These are phyloP conservation scores for Folsomia manolachei DNA, from an alignment of 2,888 invertebrate genomes.

Conservation along the genomic window DNA sequence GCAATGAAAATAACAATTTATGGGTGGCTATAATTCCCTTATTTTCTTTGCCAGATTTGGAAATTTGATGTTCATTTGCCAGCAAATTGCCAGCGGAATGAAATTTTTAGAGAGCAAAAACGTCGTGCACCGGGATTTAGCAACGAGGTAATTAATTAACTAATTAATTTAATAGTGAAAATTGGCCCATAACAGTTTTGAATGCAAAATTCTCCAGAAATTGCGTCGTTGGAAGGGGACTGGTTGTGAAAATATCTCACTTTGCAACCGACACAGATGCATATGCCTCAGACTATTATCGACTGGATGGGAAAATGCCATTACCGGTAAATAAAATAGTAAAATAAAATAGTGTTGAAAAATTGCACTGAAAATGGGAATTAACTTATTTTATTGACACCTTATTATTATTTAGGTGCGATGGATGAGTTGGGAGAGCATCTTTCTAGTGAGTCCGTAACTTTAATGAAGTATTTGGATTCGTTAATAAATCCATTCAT, in stretches of 20 bases:
- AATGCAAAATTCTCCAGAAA: slow-evolving; percentile 71
- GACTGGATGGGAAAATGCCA: slow-evolving; percentile 73
- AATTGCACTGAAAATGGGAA: no score
- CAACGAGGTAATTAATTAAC: slow-evolving; percentile 63
- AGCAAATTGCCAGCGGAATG: slow-evolving; percentile 86
- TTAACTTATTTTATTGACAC: slow-evolving; percentile 10
- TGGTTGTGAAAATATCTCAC: slow-evolving; percentile 78
- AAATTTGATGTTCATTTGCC: slow-evolving; percentile 75
- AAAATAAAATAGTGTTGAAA: neutral
- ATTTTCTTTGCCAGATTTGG: slow-evolving; percentile 33
- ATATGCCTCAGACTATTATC: slow-evolving; percentile 77
- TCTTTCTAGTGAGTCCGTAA: slow-evolving; percentile 63
- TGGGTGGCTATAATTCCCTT: no score
- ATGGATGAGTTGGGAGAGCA: slow-evolving; percentile 88
- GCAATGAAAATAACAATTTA: neutral
- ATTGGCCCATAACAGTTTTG: no score
- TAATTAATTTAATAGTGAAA: neutral
- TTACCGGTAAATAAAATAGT: slow-evolving; percentile 63
- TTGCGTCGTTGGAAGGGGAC: slow-evolving; percentile 77
- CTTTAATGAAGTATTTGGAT: neutral
- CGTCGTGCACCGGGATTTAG: slow-evolving; percentile 86
- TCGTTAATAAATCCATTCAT: slow-evolving; percentile 12
- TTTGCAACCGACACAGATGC: slow-evolving; percentile 79
- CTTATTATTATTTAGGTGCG: slow-evolving; percentile 53
- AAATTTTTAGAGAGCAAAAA: slow-evolving; percentile 81